Conservation (phyloP, 2,797 vertebrate species). For the Sphenopsis melanotis region DNA sequence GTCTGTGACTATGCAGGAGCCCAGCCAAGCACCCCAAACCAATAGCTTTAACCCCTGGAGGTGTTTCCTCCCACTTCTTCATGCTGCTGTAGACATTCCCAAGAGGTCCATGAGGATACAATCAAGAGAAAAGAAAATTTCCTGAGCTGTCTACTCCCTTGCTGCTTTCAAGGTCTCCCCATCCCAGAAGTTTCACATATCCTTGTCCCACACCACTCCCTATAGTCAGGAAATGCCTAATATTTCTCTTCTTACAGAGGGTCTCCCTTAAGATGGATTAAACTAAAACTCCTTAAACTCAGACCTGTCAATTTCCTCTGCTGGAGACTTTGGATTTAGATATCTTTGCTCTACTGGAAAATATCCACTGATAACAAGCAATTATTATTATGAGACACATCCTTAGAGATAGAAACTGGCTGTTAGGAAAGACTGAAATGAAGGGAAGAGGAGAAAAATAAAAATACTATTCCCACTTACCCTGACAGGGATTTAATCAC, state of each 20-base stretch:
- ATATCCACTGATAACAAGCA: constrained; percentile 21
- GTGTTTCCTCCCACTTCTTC: background rate
- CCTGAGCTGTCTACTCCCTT: background rate
- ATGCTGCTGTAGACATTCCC: background rate
- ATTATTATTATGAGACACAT: constrained; percentile 32
- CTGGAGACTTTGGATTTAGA: constrained; percentile 15
- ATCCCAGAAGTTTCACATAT: background rate
- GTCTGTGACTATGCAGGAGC: background rate
- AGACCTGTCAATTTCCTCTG: constrained; percentile 7
- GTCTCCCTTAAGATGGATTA: background rate
- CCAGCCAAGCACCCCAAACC: background rate
- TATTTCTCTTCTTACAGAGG: background rate
- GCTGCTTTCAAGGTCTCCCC: background rate
- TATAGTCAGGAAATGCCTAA: background rate
- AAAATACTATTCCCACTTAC: background rate
- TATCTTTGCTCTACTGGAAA: constrained; percentile 29
- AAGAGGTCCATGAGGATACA: background rate
- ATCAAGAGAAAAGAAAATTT: background rate
- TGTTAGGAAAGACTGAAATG: background rate
- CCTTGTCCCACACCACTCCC: background rate
- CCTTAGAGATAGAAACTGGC: background rate
- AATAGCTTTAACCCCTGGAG: background rate
- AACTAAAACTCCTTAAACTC: background rate
- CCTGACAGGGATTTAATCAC: constrained; percentile 13
- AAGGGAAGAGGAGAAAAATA: background rate